Evolutionary conservation across 2,888 invertebrate species (phyloP), one percentile per base, ranked within the genome.

Genomic region (Ophioninae sp.): DNA sequence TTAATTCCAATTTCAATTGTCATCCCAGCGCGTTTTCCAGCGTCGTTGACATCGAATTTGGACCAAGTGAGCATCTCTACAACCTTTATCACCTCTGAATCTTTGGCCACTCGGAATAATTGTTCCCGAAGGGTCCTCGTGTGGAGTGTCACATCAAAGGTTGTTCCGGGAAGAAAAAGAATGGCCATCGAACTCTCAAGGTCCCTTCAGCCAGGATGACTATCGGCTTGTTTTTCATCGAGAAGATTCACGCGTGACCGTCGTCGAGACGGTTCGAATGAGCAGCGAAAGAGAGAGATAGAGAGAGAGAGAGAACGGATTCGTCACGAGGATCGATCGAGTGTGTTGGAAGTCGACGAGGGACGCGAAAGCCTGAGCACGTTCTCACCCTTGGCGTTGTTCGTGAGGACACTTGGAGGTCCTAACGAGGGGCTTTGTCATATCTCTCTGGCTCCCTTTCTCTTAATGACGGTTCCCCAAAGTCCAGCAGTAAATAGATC

Each of bases 361-460:
- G 76, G 82, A 80, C 67, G 72, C 83, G 89, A 90, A 90, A 90
- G 73, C 90, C 91, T 90, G 90, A 92, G 93, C 93, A 93, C 93
- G 93, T 93, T 93, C 91, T 92, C 93, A 92, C 92, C 93, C 93
- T 93, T 92, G 91, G 92, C 89, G 89, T 87, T 89, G 88, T 87
- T 87, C 88, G 88, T 90, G 91, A 92, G 92, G 92, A 92, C 92
- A 91, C 93, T 93, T 87, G 89, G 90, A 90, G 90, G 89, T 88
- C 91, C 92, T 93, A 93, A 93, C 93, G 92, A 93, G 92, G 91
- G 89, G 92, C 92, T 93, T 92, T 93, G 92, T 92, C 92, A 90
- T 92, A 90, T 91, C 90, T 89, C 88, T 83, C 84, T 85, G 86
- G 76, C 85, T 84, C 85, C 85, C 67, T 58, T 81, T 85, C 90